Conservation (phyloP, 1,140 invertebrate species). For the Solenopsis invicta region DNA sequence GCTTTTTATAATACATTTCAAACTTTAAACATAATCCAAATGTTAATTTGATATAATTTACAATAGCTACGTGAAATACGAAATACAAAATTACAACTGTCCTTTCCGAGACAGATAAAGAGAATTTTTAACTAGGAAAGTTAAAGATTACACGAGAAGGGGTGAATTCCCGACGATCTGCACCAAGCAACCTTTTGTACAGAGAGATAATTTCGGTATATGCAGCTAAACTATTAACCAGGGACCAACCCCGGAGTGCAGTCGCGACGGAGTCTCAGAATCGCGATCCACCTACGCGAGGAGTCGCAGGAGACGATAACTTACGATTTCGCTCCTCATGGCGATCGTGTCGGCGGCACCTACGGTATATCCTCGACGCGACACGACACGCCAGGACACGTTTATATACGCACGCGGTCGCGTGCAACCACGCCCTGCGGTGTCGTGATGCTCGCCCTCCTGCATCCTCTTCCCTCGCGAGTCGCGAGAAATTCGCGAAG, state of each 20-base stretch:
- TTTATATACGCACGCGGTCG: slow-evolving; percentile 80
- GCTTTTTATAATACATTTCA: no score
- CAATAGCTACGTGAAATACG: background rate
- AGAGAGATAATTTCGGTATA: background rate
- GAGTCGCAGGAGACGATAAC: slow-evolving; percentile 35
- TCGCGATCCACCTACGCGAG: background rate
- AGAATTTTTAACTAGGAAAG: background rate
- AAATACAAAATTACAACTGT: background rate
- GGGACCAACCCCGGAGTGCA: background rate
- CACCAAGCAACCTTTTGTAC: background rate
- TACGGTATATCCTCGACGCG: slow-evolving; percentile 55
- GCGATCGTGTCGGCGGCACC: slow-evolving; percentile 60
- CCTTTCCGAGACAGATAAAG: background rate
- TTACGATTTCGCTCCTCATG: slow-evolving; percentile 77
- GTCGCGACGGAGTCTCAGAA: background rate
- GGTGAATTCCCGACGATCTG: background rate
- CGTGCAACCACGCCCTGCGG: slow-evolving; percentile 69
- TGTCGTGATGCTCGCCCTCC: slow-evolving; percentile 15
- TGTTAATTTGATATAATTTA: no score
- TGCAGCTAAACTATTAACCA: background rate
- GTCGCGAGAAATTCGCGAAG: slow-evolving; percentile 16
- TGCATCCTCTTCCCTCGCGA: slow-evolving; percentile 63
- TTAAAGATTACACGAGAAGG: background rate
- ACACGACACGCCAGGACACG: slow-evolving; percentile 66
- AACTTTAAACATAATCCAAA: no score